These are phyloP conservation scores for Sebastes vulpes DNA, from an alignment of 2,797 vertebrate species.

Conservation along the genomic window DNA sequence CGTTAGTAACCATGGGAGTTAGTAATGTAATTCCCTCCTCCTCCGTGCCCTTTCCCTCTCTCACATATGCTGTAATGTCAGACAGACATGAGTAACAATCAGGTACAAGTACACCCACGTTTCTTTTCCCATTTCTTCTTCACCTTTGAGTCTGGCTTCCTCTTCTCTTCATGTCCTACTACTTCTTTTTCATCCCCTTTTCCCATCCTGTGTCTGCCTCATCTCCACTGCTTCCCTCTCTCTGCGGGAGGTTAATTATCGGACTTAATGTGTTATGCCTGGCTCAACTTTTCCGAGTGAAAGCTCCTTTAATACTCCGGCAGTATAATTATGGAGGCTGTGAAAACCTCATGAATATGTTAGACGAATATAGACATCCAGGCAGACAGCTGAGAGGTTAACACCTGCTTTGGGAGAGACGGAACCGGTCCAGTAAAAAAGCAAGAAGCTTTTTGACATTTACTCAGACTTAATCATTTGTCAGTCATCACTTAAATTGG, in stretches of 20 bases:
- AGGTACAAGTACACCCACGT: neutral
- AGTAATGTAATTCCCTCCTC: constrained; percentile 53
- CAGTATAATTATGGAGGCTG: constrained; percentile 67
- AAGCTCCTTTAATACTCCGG: constrained; percentile 62
- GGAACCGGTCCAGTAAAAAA: neutral
- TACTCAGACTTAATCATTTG: constrained; percentile 16
- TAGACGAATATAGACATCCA: constrained; percentile 32
- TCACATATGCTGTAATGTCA: neutral
- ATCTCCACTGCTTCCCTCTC: constrained; percentile 21
- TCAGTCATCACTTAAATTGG: constrained; percentile 11
- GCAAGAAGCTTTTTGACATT: constrained; percentile 15
- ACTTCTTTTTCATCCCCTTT: neutral
- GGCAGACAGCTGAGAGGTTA: constrained; percentile 25
- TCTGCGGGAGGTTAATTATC: constrained; percentile 69
- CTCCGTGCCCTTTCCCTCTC: constrained; percentile 6
- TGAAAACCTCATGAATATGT: constrained; percentile 56
- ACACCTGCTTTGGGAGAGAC: constrained; percentile 44
- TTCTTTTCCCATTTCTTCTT: constrained; percentile 8
- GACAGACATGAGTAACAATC: neutral
- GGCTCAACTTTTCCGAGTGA: constrained; percentile 62
- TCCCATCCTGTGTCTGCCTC: constrained; percentile 23
- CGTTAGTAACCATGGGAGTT: constrained; percentile 48
- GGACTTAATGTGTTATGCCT: constrained; percentile 62
- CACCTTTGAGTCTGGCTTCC: constrained; percentile 23
- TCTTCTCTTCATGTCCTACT: constrained; percentile 16